Percentiles rank a stretch among this genome's conserved stretches.
These are phyloP conservation scores for Pteronotus mesoamericanus DNA, from an alignment of 2,797 vertebrate species.

Conservation along the genomic window DNA sequence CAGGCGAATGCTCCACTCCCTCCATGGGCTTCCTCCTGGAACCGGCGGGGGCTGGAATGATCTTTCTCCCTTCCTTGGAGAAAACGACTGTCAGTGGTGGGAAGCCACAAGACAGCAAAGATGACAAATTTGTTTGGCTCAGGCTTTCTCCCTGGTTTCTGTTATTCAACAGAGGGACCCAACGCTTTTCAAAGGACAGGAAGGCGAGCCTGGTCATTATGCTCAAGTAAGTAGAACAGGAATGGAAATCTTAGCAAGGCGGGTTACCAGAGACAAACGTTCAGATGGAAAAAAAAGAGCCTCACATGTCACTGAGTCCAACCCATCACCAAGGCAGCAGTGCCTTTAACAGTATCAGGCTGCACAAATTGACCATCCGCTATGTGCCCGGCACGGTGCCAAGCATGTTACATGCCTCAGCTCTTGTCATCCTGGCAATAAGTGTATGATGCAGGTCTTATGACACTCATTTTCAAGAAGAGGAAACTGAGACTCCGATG, in stretches of 20 bases:
- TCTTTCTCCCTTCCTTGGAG: not conserved
- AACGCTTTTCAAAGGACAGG: conserved; percentile 40
- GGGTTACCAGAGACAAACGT: not conserved
- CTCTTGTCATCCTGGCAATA: not conserved
- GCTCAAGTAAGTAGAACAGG: not conserved
- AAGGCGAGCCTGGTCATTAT: conserved; percentile 18
- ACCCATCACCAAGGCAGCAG: not conserved
- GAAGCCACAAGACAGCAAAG: conserved; percentile 33
- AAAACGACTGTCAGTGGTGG: not conserved
- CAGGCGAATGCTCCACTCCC: not conserved
- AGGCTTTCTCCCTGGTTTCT: conserved; percentile 36
- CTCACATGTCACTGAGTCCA: not conserved
- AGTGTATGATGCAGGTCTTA: not conserved
- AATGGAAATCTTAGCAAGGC: not conserved
- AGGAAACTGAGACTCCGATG: conserved; percentile 36
- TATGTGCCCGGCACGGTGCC: not conserved
- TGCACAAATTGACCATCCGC: not conserved
- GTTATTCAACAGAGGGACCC: conserved; percentile 26
- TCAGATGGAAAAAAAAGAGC: not conserved
- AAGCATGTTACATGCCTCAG: not conserved
- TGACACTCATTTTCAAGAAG: conserved; percentile 32
- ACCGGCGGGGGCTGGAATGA: not conserved
- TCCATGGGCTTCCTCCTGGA: not conserved
- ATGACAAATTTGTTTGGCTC: conserved; percentile 42
- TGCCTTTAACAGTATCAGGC: not conserved